Conservation (phyloP, 2,113 vertebrate species). For the Dipodomys spectabilis region DNA sequence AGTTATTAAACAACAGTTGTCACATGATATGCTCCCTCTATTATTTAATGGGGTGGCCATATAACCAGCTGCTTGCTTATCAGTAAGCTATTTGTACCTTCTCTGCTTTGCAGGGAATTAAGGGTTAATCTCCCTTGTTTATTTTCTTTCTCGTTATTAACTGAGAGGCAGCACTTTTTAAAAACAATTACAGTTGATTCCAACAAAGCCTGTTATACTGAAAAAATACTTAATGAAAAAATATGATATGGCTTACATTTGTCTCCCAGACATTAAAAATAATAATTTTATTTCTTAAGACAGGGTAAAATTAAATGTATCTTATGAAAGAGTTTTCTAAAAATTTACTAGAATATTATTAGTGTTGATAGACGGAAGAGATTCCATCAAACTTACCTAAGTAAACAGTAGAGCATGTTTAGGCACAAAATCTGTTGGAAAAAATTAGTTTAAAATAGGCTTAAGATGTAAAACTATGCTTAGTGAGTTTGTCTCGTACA, state of each 20-base stretch:
- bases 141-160: neutral
- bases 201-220: neutral
- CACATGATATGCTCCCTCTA: neutral
- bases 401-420: slow-evolving; percentile 21
- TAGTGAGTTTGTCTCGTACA: slow-evolving; percentile 16
- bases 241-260: neutral
- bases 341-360: neutral
- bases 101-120: neutral
- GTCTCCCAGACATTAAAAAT: neutral
- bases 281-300: neutral
- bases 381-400: slow-evolving; percentile 12
- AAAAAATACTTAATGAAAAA: neutral
- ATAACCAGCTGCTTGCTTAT: neutral
- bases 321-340: neutral
- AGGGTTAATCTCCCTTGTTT: neutral
- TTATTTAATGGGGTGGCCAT: neutral
- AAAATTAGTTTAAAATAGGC: slow-evolving; percentile 17
- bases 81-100: neutral
- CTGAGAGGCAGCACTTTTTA: neutral
- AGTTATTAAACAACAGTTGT: neutral
- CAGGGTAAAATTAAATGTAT: slow-evolving; percentile 8
- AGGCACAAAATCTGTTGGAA: slow-evolving; percentile 21
- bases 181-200: neutral
- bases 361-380: neutral
- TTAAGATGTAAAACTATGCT: neutral